Evolutionary conservation across 2,797 vertebrate genomes (phyloP), one percentile per base, ranked within the genome.

Genomic region (Sciaenops ocellatus): DNA sequence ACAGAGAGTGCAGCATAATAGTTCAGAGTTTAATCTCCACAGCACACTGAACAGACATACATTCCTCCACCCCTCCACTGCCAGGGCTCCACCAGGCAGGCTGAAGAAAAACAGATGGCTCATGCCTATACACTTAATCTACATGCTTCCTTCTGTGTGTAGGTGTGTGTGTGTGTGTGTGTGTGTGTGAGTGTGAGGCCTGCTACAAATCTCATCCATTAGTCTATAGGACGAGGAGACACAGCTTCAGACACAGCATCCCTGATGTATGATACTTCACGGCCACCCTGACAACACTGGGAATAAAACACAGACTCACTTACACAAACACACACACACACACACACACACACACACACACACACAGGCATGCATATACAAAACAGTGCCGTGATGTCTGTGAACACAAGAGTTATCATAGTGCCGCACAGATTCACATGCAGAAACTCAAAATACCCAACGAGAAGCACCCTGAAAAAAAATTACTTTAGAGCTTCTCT

Each of bases 81-180:
- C 88, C 87, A 90, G 73, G 79, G 62, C 73, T 90, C 88, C 80
- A 88, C 86, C 61, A 84, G 86, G 78, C 85, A 87, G 78, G 69
- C 60, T 93, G 93, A 95, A 83, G 89, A 90, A 92, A 94, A 94
- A 91, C 95, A 96, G 93, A 94, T 87, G 57, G 78, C 92, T 86
- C 65, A 68, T 79, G 78, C 79, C 84, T 84, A 87, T 80, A 85
- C 85, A 79, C 84, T 90, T 86, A 83, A 89, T 88, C 87, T 85
- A 85, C 85, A 84, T 55, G 52, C 80, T 85, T 52, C 17, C 73
- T 67, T 57, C 28, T 81, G 50, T 82, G 76, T 84, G 76, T 78
- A 22, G 52, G 57, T 79, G 56, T 69, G 8, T 63, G 44, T 13
- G 38, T 74, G 61, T 81, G 67, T 50, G 30, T n/a, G 2, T 62